A percentile compares a stretch with the other conserved stretches of the same genome.
Conservation (phyloP, 2,888 invertebrate genomes). For the Lasioglossum lativentre region DNA sequence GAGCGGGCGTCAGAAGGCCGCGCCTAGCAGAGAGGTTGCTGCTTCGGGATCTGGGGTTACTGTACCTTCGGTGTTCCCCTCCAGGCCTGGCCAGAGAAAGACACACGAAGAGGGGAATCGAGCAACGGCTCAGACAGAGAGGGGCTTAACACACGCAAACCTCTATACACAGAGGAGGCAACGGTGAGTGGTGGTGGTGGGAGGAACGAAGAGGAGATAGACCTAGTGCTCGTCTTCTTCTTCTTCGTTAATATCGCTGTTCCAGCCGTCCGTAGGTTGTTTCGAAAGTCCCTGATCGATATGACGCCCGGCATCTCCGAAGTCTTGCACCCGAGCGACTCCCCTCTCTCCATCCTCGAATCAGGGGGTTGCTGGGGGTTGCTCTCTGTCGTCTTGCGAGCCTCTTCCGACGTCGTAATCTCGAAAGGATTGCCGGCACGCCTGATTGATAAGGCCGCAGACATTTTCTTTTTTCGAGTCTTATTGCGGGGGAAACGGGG, state of each 20-base stretch:
- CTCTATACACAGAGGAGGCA: background rate
- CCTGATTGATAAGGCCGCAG: slow-evolving; percentile 37
- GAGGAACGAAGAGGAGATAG: slow-evolving; percentile 56
- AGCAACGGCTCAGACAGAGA: background rate
- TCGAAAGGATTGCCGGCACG: slow-evolving; percentile 31
- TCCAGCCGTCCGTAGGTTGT: slow-evolving; percentile 58
- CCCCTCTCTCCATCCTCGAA: background rate
- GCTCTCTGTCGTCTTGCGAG: slow-evolving; percentile 31
- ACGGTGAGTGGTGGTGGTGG: background rate
- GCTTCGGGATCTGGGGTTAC: slow-evolving; percentile 67
- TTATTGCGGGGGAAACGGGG: background rate
- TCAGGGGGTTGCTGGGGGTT: slow-evolving; percentile 18
- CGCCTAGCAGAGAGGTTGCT: slow-evolving; percentile 77
- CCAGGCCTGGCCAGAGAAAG: slow-evolving; percentile 43
- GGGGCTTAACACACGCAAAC: background rate
- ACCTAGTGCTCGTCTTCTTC: slow-evolving; percentile 69
- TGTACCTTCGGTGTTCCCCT: slow-evolving; percentile 66
- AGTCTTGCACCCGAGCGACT: slow-evolving; percentile 14
- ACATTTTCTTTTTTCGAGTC: background rate
- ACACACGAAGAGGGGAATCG: slow-evolving; percentile 17
- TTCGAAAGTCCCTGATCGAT: slow-evolving; percentile 68
- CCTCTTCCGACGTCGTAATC: slow-evolving; percentile 27
- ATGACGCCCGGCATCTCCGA: slow-evolving; percentile 60
- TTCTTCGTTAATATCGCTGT: slow-evolving; percentile 63
- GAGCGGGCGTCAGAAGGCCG: slow-evolving; percentile 82